Conservation (phyloP, 2,888 invertebrate species). For the Plagodis dolabraria region DNA sequence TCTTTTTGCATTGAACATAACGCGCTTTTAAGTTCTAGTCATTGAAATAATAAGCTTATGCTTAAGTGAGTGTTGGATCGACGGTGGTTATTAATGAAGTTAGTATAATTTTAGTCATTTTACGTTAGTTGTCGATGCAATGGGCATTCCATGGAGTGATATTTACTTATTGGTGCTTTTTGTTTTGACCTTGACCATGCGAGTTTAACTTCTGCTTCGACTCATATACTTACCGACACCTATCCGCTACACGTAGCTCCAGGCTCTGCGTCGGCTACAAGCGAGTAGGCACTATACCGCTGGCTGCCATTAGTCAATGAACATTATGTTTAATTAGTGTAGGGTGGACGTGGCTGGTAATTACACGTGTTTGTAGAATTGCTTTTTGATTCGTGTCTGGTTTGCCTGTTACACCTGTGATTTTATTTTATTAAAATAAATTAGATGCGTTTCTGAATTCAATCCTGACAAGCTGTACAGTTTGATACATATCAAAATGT, state of each 20-base stretch:
- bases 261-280: constrained; percentile 17
- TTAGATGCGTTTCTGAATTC: no score
- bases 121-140: no score
- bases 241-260: neutral
- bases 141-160: no score
- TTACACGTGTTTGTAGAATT: constrained; percentile 5
- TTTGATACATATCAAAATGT: no score
- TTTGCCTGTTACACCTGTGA: constrained; percentile 10
- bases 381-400: neutral
- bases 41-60: no score
- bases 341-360: constrained; percentile 11
- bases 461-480: no score
- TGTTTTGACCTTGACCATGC: neutral
- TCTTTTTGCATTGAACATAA: no score
- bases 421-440: neutral
- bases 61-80: no score
- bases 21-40: no score
- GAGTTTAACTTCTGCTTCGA: constrained; percentile 2
- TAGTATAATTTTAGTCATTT: no score
- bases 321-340: constrained; percentile 22
- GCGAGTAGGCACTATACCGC: constrained; percentile 3
- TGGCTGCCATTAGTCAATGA: constrained; percentile 10
- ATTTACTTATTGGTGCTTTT: no score
- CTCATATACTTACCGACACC: neutral
- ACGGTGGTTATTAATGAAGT: no score